phyloP scores from a whole-genome alignment of 2,797 vertebrate species.

The Astyanax mexicanus region DNA sequence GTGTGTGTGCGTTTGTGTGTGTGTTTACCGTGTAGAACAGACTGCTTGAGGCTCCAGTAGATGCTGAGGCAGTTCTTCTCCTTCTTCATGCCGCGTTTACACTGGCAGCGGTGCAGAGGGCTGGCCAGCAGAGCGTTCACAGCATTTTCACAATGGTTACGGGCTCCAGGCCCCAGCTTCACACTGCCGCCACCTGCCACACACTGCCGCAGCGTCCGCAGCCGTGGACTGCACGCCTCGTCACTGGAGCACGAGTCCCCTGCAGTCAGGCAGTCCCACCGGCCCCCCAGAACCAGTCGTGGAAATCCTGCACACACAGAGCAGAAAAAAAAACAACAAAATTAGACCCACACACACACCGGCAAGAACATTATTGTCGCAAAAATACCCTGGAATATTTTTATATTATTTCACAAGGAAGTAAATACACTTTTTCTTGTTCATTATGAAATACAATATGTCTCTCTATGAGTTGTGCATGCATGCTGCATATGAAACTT shows the following conservation, averaged over 20 bases:
- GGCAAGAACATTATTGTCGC: too few relatives aligned
- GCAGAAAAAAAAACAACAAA: neutral
- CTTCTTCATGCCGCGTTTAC: slow-evolving; percentile 92
- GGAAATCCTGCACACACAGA: slow-evolving; percentile 75
- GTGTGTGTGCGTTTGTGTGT: too few relatives aligned
- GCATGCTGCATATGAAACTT: too few relatives aligned
- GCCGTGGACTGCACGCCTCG: slow-evolving; percentile 88
- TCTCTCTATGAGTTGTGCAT: too few relatives aligned
- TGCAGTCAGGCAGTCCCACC: slow-evolving; percentile 88
- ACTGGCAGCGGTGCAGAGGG: slow-evolving; percentile 90
- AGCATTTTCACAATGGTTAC: slow-evolving; percentile 88
- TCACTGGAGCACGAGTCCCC: slow-evolving; percentile 89
- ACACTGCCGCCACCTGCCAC: slow-evolving; percentile 89
- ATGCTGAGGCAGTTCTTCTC: slow-evolving; percentile 94
- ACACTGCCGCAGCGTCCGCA: slow-evolving; percentile 90
- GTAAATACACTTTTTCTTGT: too few relatives aligned
- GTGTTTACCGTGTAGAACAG: slow-evolving; percentile 57
- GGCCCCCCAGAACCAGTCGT: slow-evolving; percentile 62
- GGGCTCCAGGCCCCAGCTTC: slow-evolving; percentile 87
- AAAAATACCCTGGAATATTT: too few relatives aligned
- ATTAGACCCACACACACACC: too few relatives aligned
- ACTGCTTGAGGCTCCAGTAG: slow-evolving; percentile 88
- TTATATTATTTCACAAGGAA: too few relatives aligned
- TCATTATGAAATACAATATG: too few relatives aligned
- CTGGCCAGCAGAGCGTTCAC: slow-evolving; percentile 88